Conservation (phyloP, 2,113 vertebrate genomes). For the Formicarius rufipectus region DNA sequence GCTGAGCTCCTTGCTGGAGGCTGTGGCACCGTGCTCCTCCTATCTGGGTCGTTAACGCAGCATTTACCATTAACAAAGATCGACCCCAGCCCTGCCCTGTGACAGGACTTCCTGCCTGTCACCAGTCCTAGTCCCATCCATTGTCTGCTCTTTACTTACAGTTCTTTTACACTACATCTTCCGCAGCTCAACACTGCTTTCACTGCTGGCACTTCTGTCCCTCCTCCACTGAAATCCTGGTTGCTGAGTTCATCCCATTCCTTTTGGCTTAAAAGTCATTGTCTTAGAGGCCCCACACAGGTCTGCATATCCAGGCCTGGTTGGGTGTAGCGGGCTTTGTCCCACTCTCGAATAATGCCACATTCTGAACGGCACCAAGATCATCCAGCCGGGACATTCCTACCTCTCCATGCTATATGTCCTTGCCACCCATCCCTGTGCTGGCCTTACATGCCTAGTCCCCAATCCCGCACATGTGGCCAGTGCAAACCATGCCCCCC, state of each 20-base stretch:
- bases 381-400: background rate
- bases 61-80: accelerated
- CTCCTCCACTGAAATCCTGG: background rate
- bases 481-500: accelerated
- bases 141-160: background rate
- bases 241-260: background rate
- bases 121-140: background rate
- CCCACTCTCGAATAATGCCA: background rate
- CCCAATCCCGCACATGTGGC: accelerated
- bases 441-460: accelerated
- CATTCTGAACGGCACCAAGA: accelerated
- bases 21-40: background rate
- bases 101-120: background rate
- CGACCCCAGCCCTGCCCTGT: background rate
- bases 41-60: background rate
- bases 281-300: accelerated
- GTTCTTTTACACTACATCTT: background rate
- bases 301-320: background rate
- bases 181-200: background rate
- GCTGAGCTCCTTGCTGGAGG: background rate
- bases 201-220: background rate
- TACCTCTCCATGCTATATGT: background rate
- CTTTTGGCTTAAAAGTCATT: background rate
- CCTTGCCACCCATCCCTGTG: background rate
- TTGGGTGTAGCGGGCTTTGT: accelerated